Evolutionary conservation across 2,797 vertebrate genomes (phyloP).

Genomic region (Bryconaethiops microstoma): DNA sequence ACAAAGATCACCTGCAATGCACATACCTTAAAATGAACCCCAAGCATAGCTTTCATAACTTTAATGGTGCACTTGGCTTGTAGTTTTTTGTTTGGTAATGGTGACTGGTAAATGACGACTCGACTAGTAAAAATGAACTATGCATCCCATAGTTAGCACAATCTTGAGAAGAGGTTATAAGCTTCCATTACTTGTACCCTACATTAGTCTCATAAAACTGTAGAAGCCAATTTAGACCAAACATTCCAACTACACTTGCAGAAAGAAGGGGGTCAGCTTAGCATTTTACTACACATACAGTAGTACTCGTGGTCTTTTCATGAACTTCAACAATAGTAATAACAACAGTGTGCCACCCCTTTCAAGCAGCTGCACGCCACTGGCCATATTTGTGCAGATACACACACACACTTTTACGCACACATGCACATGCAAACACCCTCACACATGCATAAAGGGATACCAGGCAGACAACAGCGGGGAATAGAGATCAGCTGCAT

Average conservation of each 20-base stretch:
- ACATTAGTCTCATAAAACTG: neutral
- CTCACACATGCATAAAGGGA: neutral
- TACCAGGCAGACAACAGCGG: conserved; percentile 17
- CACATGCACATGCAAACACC: neutral
- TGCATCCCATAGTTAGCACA: neutral
- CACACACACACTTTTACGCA: neutral
- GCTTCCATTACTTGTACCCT: neutral
- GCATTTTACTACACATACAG: neutral
- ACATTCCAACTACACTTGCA: neutral
- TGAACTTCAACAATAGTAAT: neutral
- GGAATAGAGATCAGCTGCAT: conserved; percentile 40
- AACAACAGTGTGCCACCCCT: neutral
- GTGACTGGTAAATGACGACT: no score
- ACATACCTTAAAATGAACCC: no score
- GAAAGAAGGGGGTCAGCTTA: neutral
- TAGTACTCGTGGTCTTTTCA: neutral
- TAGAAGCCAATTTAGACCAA: neutral
- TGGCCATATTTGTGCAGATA: neutral
- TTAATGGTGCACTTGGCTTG: no score
- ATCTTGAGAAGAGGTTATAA: neutral
- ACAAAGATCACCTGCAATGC: no score
- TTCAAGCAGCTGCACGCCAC: neutral
- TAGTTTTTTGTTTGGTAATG: no score
- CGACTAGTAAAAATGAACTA: no score
- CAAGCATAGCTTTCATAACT: no score